A percentile compares a stretch with the other conserved stretches of the same genome.
phyloP scores from a whole-genome alignment of 2,797 vertebrate genomes.

The Petrocephalus schoutedeni region DNA sequence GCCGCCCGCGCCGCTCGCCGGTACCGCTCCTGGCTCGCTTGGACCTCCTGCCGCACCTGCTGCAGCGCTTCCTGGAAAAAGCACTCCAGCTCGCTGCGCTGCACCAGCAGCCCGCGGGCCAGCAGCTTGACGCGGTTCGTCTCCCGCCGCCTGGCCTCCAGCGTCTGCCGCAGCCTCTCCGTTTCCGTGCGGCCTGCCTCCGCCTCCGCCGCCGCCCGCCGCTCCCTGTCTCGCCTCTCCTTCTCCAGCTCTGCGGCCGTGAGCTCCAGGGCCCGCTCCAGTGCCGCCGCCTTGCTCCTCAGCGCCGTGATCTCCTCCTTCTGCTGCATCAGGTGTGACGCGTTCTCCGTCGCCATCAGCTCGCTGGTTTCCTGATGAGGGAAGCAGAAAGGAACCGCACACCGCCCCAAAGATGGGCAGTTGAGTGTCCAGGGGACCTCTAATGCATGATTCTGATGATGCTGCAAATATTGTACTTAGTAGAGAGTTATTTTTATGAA shows the following conservation, averaged over 20 bases:
- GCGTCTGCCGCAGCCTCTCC: constrained; percentile 65
- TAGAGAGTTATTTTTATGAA: neutral
- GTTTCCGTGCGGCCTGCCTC: constrained; percentile 58
- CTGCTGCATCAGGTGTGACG: constrained; percentile 60
- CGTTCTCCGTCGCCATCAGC: constrained; percentile 63
- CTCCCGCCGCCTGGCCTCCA: constrained; percentile 71
- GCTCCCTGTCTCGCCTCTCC: constrained; percentile 44
- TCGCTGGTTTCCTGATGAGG: constrained; percentile 66
- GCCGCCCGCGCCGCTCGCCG: constrained; percentile 65
- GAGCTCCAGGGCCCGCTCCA: constrained; percentile 58
- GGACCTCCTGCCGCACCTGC: constrained; percentile 73
- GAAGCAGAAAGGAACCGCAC: neutral
- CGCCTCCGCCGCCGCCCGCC: constrained; percentile 40
- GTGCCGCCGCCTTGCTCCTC: constrained; percentile 52
- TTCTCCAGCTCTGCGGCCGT: constrained; percentile 53
- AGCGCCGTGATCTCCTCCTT: constrained; percentile 59
- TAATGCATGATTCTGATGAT: neutral
- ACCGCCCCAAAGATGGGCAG: neutral
- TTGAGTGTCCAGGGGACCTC: neutral
- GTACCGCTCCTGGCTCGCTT: constrained; percentile 57
- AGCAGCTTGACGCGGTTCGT: constrained; percentile 67
- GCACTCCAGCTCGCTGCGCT: constrained; percentile 72
- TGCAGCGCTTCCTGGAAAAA: constrained; percentile 77
- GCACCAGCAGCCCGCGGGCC: constrained; percentile 64
- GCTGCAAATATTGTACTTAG: neutral